Base-by-base conservation (phyloP, 2,113 vertebrate species). In the Rhizomys pruinosus region DNA sequence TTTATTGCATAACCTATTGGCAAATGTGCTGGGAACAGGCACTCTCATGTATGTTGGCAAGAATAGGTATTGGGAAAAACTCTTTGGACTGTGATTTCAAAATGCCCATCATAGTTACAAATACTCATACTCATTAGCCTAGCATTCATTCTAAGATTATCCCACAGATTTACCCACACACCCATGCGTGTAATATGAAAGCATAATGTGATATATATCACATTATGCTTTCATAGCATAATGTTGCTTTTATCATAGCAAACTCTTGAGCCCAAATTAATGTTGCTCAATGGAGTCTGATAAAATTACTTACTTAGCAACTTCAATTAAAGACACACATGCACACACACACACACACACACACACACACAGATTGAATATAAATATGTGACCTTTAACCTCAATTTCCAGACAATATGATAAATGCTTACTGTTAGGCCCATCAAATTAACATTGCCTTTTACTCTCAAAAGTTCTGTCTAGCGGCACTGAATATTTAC, bases 31-130 rank as follows among this genome's bases (percentile, higher is more conserved):
- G 44, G 57, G 7, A 91, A 64, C 57, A 78, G 25, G 47, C 13
- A 29, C 37, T 77, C 23, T 85, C 27, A 16, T 7, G 42, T 44
- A 32, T 13, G 34, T 44, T 59, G n/a, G 72, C 7, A 32, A 13
- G 39, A 47, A 39, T 37, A 3, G 8, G 9, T 84, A 73, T 39
- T 64, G 32, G 44, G 42, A 71, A 85, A 95, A 79, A 19, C 32
- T 81, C 37, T 55, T 59, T 59, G 25, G n/a, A 89, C 39, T 84
- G 6, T 78, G 63, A 74, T 69, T 88, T 74, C 71, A 22, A 59
- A 88, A 61, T 47, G 57, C 52, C 73, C 90, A 44, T 84, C 78
- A 85, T 69, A 85, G 39, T 32, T 89, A 78, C 32, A 92, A 57
- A 42, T 82, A 73, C 44, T 13, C 22, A 74, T 19, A 29, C n/a